These are phyloP conservation scores for Drosophila pegasa DNA, from an alignment of 2,888 invertebrate genomes.

Conservation along the genomic window DNA sequence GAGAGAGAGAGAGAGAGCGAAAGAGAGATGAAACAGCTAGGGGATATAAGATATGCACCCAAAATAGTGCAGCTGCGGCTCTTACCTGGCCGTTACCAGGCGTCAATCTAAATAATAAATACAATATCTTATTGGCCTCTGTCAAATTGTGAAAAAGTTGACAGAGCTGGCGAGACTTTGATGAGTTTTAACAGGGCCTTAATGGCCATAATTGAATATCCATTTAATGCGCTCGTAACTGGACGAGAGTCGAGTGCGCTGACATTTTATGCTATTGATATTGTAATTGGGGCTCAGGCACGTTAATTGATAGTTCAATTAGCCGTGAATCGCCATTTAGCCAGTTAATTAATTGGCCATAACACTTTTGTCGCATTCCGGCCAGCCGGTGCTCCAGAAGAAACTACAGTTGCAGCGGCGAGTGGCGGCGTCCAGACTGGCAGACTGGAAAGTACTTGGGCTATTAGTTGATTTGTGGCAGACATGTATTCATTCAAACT, in stretches of 20 bases:
- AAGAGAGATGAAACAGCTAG: too few relatives aligned
- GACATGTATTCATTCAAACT: constrained; percentile 29
- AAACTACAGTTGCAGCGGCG: constrained; percentile 7
- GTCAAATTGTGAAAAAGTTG: constrained; percentile 24
- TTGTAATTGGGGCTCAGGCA: constrained; percentile 59
- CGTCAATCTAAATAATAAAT: constrained; percentile 80
- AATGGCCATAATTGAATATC: constrained; percentile 63
- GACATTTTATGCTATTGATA: constrained; percentile 25
- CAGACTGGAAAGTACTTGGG: constrained; percentile 36
- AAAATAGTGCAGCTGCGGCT: constrained; percentile 44
- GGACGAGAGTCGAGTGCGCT: constrained; percentile 26
- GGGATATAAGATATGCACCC: constrained; percentile 70
- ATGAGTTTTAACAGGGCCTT: constrained; percentile 52
- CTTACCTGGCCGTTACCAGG: constrained; percentile 45
- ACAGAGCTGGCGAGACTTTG: constrained; percentile 10
- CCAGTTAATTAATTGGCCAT: constrained; percentile 37
- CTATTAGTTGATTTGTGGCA: constrained; percentile 62
- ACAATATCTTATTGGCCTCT: constrained; percentile 52
- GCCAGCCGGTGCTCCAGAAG: background rate
- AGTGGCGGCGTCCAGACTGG: background rate
- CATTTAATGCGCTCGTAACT: constrained; percentile 63
- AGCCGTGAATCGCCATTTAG: constrained; percentile 33
- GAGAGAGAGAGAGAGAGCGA: too few relatives aligned
- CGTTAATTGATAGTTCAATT: constrained; percentile 70
- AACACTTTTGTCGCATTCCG: constrained; percentile 28